A percentile compares a stretch with the other conserved stretches of the same genome.
phyloP scores from a whole-genome alignment of 2,113 vertebrate species.

The Equus przewalskii region DNA sequence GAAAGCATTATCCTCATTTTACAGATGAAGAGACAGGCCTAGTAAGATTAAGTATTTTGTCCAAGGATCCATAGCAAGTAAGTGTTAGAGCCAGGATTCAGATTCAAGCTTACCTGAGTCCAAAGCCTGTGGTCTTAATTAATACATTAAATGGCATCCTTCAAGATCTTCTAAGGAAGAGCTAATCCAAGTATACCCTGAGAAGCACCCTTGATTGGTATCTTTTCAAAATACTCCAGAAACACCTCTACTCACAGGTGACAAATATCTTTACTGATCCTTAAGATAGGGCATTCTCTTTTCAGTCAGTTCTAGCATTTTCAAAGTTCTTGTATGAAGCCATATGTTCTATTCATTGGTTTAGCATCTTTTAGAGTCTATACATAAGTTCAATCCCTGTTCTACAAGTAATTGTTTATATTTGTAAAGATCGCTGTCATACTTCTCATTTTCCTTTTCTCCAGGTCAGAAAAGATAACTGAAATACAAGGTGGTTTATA shows the following conservation, averaged over 20 bases:
- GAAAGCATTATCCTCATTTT: slow-evolving; percentile 29
- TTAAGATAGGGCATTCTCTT: slow-evolving; percentile 40
- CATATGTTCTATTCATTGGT: not conserved
- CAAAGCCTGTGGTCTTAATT: not conserved
- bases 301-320: not conserved
- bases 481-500: slow-evolving; percentile 28
- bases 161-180: slow-evolving; percentile 22
- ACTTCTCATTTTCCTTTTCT: slow-evolving; percentile 11
- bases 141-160: not conserved
- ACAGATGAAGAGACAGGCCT: not conserved
- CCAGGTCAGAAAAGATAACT: not conserved
- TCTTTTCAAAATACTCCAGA: slow-evolving; percentile 44
- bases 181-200: not conserved
- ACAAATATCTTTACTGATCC: not conserved
- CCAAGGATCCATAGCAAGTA: not conserved
- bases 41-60: slow-evolving; percentile 35
- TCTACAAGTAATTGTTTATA: not conserved
- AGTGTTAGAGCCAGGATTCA: slow-evolving; percentile 39
- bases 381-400: not conserved
- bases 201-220: not conserved
- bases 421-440: not conserved
- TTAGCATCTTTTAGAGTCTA: not conserved
- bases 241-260: slow-evolving; percentile 4
- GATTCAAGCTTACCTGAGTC: not conserved
- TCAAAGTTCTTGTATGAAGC: not conserved